phyloP scores from a whole-genome alignment of 2,113 vertebrate genomes.

The Ciconia stormi region DNA sequence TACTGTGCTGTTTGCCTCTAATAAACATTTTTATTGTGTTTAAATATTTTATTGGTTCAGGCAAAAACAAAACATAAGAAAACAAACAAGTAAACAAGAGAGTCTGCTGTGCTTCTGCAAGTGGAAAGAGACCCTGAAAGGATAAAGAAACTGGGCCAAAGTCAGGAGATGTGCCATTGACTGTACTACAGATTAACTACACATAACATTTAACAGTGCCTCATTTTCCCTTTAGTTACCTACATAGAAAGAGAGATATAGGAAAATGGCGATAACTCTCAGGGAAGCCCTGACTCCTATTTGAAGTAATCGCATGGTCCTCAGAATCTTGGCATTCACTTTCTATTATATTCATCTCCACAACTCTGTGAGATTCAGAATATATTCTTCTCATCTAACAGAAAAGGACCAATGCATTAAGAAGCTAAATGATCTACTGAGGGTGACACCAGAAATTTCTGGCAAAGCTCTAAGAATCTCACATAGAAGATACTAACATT shows the following conservation, averaged over 20 bases:
- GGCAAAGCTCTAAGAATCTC: not conserved
- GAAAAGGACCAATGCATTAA: not conserved
- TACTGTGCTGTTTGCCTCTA: slow-evolving; percentile 19
- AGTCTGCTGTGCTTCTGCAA: not conserved
- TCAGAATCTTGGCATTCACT: not conserved
- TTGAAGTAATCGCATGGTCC: not conserved
- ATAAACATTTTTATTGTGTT: slow-evolving; percentile 44
- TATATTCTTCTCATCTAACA: not conserved
- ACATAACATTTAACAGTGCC: not conserved
- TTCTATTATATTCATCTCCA: not conserved
- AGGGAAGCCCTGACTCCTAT: not conserved
- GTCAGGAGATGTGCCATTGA: not conserved
- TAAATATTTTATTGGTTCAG: slow-evolving; percentile 49
- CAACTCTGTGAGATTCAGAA: not conserved
- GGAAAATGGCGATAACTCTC: not conserved
- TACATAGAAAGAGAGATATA: fast-evolving
- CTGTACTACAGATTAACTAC: not conserved
- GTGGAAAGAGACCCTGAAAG: not conserved
- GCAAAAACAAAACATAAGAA: not conserved
- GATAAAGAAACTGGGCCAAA: not conserved
- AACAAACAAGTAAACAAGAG: slow-evolving; percentile 22
- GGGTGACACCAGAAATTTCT: not conserved
- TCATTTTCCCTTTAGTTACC: not conserved
- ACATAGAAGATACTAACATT: not conserved
- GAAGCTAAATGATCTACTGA: not conserved